These are phyloP conservation scores for Progne subis DNA, from an alignment of 2,113 vertebrate species.

Conservation along the genomic window DNA sequence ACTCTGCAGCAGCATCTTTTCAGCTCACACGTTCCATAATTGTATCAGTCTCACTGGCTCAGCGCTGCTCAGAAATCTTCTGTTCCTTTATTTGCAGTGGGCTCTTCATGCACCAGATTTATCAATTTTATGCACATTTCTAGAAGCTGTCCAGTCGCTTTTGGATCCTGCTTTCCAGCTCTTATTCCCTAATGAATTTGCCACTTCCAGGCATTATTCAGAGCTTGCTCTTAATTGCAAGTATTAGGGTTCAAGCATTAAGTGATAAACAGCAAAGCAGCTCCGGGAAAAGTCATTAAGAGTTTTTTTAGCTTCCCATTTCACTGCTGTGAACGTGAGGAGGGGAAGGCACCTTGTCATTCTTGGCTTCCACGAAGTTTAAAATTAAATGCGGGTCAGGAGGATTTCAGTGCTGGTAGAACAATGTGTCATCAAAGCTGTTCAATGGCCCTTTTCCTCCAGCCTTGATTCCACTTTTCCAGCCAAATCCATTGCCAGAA, in stretches of 20 bases:
- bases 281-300: neutral
- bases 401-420: neutral
- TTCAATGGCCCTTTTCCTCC: neutral
- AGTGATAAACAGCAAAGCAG: neutral
- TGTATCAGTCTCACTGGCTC: neutral
- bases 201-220: neutral
- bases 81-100: neutral
- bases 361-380: neutral
- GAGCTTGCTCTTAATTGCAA: neutral
- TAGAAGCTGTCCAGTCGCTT: neutral
- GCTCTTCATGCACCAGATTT: neutral
- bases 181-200: neutral
- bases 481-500: neutral
- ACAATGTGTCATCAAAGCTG: neutral
- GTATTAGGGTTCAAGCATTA: neutral
- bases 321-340: neutral
- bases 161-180: slow-evolving; percentile 4
- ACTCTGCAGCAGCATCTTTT: neutral
- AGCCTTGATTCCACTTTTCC: neutral
- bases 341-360: neutral
- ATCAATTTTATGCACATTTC: neutral
- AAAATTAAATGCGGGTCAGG: neutral
- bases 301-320: neutral
- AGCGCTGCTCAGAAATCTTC: neutral
- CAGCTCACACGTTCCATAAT: neutral